Conservation (phyloP, 2,113 vertebrate species). For the Pithys albifrons region DNA sequence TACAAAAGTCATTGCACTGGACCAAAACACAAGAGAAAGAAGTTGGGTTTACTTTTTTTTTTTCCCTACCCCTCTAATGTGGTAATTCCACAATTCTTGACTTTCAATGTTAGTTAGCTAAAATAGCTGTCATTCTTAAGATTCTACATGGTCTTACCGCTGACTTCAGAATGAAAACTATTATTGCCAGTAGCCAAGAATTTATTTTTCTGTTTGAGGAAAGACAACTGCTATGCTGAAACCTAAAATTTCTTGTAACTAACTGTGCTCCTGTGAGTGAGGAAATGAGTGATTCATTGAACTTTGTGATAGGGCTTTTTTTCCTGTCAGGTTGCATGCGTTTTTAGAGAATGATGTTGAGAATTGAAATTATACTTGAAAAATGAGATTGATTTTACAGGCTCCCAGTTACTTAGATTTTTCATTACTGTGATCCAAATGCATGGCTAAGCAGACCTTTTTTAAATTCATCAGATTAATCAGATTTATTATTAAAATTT, state of each 20-base stretch:
- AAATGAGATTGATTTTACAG: not conserved
- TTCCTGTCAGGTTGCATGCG: not conserved
- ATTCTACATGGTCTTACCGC: not conserved
- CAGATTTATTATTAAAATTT: not conserved
- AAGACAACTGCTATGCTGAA: not conserved
- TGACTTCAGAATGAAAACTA: not conserved
- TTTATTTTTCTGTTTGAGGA: not conserved
- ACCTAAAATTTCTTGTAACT: not conserved
- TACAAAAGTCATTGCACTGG: not conserved
- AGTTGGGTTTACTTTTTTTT: not conserved
- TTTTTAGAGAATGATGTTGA: not conserved
- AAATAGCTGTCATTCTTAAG: not conserved
- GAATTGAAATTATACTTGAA: not conserved
- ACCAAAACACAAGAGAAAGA: not conserved
- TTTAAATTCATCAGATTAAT: not conserved
- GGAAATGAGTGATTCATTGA: not conserved
- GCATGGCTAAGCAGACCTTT: not conserved
- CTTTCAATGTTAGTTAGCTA: not conserved
- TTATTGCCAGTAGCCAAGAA: not conserved
- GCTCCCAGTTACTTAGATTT: not conserved
- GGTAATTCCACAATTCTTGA: not conserved
- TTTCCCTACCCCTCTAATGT: too few relatives aligned
- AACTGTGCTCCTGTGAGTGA: not conserved
- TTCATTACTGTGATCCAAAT: not conserved
- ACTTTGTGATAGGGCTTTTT: not conserved